Conservation (phyloP, 2,797 vertebrate species). For the Phyllotis vaccarum region DNA sequence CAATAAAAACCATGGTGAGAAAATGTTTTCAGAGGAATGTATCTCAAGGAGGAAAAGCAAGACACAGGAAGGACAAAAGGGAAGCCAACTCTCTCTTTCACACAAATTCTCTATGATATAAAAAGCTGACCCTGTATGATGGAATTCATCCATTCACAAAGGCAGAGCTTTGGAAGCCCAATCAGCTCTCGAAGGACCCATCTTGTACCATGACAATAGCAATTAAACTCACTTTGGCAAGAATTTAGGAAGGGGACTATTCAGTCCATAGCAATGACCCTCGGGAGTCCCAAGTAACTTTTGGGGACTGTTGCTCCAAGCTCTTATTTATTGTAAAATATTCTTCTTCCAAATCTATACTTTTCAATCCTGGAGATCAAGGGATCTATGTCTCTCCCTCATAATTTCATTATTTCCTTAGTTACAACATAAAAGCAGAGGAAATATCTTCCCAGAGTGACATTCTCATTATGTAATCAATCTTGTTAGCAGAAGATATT, state of each 20-base stretch:
- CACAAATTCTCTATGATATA: background rate
- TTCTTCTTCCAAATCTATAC: background rate
- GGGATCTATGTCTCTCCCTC: background rate
- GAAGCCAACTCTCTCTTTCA: background rate
- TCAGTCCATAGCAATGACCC: background rate
- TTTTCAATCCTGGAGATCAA: conserved; percentile 31
- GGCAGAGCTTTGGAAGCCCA: background rate
- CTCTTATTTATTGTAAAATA: background rate
- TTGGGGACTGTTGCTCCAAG: background rate
- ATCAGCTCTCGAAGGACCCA: background rate
- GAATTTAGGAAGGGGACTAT: background rate
- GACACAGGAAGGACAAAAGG: background rate
- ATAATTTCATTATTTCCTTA: background rate
- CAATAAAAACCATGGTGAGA: conserved; percentile 7
- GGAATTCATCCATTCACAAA: background rate
- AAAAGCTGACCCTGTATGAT: background rate
- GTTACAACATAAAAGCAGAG: background rate
- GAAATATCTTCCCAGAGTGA: conserved; percentile 22
- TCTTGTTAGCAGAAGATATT: conserved; percentile 18
- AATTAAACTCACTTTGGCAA: background rate
- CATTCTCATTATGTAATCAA: conserved; percentile 5
- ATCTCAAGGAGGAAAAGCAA: background rate
- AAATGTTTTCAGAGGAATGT: background rate
- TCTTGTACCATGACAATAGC: background rate
- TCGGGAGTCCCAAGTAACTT: background rate